Base-by-base conservation (phyloP, 2,797 vertebrate genomes). In the Chloroceryle inda region DNA sequence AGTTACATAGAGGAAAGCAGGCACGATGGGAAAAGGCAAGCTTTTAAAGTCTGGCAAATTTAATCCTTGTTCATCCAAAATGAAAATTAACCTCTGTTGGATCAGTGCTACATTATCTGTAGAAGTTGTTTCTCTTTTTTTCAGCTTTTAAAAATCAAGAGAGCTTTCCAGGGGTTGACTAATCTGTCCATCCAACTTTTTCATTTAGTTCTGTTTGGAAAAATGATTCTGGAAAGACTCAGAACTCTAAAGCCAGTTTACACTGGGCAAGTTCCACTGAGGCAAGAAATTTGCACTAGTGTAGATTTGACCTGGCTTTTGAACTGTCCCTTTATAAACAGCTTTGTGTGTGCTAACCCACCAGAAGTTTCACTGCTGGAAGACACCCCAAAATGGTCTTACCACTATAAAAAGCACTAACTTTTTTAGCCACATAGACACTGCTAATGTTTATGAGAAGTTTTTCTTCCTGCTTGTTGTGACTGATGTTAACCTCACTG, bases 51-150 rank as follows among this genome's bases (percentile, higher is more conserved):
- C 66, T 96, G 88, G 82, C 62, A 87, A 44, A 82, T 82, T 50
- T 52, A 10, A 4, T 73, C 67, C 73, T 89, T 55, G 66, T 88
- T 95, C 69, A 84, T 89, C 64, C 38, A 42, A 62, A 94, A 58
- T 63, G 85, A 84, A 92, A 82, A 90, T 95, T 92, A 95, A 92
- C 49, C 85, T 66, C 79, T 64, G 16, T 89, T 92, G 89, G 73
- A 91, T 75, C 72, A 55, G 45, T 50, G 35, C 49, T 80, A 31
- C 37, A 2, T 92, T 72, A 72, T 81, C 56, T 81, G 69, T 62
- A 79, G 42, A 75, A 66, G 21, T 20, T 88, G 33, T 52, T 81
- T 85, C 56, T 88, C 73, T 66, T 47, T 45, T 92, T 92, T 95
- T 91, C 66, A 86, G 82, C 42, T 90, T 90, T 90, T 95, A 88